A percentile compares a stretch with the other conserved stretches of the same genome.
Evolutionary conservation across 2,113 vertebrate genomes (phyloP).

Genomic region (Sinocyclocheilus anshuiensis): DNA sequence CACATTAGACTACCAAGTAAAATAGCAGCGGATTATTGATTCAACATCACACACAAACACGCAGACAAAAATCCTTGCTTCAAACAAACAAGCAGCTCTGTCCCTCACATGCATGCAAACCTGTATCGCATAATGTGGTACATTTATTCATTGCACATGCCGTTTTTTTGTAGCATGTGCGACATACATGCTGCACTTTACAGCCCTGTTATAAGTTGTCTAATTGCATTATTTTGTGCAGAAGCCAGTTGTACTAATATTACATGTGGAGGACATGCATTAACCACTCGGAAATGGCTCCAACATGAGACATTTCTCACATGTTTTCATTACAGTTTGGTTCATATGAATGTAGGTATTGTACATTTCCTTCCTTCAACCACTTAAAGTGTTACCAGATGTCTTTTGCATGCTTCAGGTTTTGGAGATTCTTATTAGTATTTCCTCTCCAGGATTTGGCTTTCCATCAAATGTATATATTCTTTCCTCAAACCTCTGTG

Average conservation of each 20-base stretch:
- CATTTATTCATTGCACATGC: too few relatives aligned
- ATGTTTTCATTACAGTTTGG: neutral
- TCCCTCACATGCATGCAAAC: too few relatives aligned
- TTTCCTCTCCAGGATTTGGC: neutral
- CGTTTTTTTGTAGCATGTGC: too few relatives aligned
- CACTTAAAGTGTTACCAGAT: neutral
- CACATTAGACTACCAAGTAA: too few relatives aligned
- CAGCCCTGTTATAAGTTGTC: neutral
- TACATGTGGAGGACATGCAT: neutral
- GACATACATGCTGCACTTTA: too few relatives aligned
- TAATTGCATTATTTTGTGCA: neutral
- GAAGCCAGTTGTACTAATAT: neutral
- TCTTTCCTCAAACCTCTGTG: neutral
- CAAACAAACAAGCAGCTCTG: too few relatives aligned
- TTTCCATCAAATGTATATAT: neutral
- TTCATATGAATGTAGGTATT: neutral
- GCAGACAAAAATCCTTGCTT: too few relatives aligned
- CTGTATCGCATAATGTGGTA: too few relatives aligned
- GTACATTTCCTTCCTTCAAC: neutral
- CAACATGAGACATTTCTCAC: neutral
- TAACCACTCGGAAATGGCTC: neutral
- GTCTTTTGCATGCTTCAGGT: neutral
- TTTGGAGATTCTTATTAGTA: neutral
- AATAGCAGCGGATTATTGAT: too few relatives aligned
- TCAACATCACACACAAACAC: too few relatives aligned